Base-by-base conservation (phyloP, 2,888 invertebrate genomes). In the Thymelicus acteon region DNA sequence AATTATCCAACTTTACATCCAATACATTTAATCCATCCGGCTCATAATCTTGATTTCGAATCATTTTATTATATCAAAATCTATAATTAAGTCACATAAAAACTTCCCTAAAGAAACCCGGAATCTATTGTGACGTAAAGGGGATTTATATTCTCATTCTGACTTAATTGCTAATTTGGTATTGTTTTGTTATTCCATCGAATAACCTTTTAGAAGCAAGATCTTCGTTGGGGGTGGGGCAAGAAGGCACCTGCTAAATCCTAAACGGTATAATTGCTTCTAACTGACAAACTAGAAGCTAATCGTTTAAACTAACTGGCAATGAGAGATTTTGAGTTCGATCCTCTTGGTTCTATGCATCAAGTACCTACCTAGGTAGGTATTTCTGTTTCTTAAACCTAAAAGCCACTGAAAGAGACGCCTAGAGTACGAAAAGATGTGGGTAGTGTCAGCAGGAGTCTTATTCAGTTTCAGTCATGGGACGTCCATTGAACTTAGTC, bases 71-170 rank as follows among this genome's bases (percentile, higher is more conserved):
- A 58, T 40, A 91, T 89, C 88, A 52, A 90, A 86, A 89, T 86
- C 85, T 89, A 89, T 92, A 92, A 92, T 92, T 92, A 92, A 88
- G 81, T 77, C 81, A 85, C 91, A 89, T 88, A 88, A 92, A 91
- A 84, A 89, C 81, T 78, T 79, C 85, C 86, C 83, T 85, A 87
- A 88, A 81, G 83, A 84, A 84, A 86, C 88, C 87, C 44, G 44
- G 44, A 12, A 44, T 44, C 44, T 12, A 44, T 44, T 44, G 44
- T 44, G 44, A 44, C 1, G 44, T 12, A 44, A 12, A 44, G 10
- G 44, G 44, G 12, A 44, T 44, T 40, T 44, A 44, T 44, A 44
- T 86, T 82, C 85, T 87, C 81, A 83, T 86, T 84, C 81, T 79
- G 86, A 85, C 85, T 89, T 90, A 86, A 89, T 88, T 86, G 82